Conservation (phyloP, 2,888 invertebrate species). For the Panopea generosa region DNA sequence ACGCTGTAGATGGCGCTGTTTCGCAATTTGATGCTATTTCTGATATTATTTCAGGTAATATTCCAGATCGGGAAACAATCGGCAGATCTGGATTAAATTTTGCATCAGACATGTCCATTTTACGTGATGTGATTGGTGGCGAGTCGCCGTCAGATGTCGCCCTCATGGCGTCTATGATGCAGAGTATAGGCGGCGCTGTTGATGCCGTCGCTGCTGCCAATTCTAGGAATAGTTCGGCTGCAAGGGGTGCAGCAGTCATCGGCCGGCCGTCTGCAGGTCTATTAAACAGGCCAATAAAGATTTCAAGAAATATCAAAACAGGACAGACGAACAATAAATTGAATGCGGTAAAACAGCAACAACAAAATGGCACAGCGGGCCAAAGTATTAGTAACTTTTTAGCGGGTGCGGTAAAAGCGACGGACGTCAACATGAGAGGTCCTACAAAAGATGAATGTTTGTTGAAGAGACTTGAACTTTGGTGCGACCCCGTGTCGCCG, state of each 20-base stretch:
- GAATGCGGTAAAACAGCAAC: too few relatives aligned
- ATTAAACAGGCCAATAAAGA: too few relatives aligned
- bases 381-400: slow-evolving; percentile 22
- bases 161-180: slow-evolving; percentile 24
- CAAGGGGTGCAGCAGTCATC: too few relatives aligned
- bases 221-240: slow-evolving; percentile 5
- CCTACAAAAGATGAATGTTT: slow-evolving; percentile 43
- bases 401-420: slow-evolving; percentile 20
- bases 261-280: too few relatives aligned
- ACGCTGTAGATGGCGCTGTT: neutral
- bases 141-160: slow-evolving; percentile 8
- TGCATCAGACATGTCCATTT: neutral
- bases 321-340: too few relatives aligned
- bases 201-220: slow-evolving; percentile 19
- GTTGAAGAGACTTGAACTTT: slow-evolving; percentile 37
- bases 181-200: slow-evolving; percentile 16
- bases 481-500: slow-evolving; percentile 51
- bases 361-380: neutral
- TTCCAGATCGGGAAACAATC: neutral
- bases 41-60: slow-evolving; percentile 23
- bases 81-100: neutral
- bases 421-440: slow-evolving; percentile 5
- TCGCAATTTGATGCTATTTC: slow-evolving; percentile 11
- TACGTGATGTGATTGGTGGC: too few relatives aligned
- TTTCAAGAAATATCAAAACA: too few relatives aligned